A percentile compares a stretch with the other conserved stretches of the same genome.
Evolutionary conservation across 2,113 vertebrate genomes (phyloP).

Genomic region (Campylomormyrus tamandua): DNA sequence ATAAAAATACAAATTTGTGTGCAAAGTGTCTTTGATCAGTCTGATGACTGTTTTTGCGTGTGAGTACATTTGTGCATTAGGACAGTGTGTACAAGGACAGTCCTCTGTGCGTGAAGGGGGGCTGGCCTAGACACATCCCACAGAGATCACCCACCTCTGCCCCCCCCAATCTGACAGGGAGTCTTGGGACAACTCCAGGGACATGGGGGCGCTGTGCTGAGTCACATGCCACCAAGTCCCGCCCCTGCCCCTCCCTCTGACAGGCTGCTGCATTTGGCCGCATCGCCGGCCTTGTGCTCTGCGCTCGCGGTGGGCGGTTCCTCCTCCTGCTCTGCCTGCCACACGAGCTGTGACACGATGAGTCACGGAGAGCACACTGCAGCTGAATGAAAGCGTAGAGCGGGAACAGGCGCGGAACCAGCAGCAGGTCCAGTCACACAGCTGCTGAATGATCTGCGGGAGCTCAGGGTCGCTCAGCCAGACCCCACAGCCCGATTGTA

Average conservation of each 20-base stretch:
- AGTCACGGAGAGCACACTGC: not conserved
- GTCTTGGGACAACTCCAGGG: not conserved
- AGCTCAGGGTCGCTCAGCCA: not conserved
- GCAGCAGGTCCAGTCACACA: not conserved
- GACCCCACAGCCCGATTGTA: not conserved
- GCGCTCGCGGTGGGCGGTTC: not conserved
- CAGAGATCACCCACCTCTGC: not conserved
- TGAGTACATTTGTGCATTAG: not conserved
- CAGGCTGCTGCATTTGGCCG: slow-evolving; percentile 6
- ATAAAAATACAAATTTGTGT: not conserved
- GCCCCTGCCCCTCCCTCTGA: not conserved
- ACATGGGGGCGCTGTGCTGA: not conserved
- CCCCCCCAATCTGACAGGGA: not conserved
- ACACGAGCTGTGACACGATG: not conserved
- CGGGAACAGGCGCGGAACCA: not conserved
- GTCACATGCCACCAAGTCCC: not conserved
- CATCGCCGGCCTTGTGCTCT: not conserved
- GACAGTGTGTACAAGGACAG: not conserved
- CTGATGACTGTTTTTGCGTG: not conserved
- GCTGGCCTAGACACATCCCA: not conserved
- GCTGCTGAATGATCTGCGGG: not conserved
- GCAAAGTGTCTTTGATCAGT: not conserved
- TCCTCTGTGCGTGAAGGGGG: not conserved
- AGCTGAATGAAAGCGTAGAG: not conserved
- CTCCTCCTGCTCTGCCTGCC: not conserved